Evolutionary conservation across 1,140 invertebrate genomes (phyloP).

Genomic region (Cyclargus thomasi): DNA sequence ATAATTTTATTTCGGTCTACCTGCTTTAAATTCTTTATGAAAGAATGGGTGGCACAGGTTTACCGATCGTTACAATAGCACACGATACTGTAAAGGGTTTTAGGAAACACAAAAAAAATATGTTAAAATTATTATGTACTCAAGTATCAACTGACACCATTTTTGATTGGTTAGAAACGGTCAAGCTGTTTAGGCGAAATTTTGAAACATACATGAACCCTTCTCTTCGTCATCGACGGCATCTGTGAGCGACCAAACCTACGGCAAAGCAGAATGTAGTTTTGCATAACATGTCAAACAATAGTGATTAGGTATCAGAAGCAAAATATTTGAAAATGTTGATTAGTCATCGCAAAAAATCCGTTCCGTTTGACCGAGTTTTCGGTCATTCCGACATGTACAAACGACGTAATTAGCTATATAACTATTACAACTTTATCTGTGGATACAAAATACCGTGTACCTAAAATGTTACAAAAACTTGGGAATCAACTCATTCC

Average conservation of each 20-base stretch:
- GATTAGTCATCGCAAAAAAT: neutral
- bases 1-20: neutral
- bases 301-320: neutral
- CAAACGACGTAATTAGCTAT: neutral
- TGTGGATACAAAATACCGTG: neutral
- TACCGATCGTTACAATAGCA: neutral
- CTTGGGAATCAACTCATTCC: no score
- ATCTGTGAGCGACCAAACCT: no score
- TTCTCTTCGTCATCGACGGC: no score
- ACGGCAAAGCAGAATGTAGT: no score
- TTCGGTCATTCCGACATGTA: neutral
- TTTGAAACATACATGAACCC: no score
- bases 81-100: no score
- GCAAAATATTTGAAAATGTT: neutral
- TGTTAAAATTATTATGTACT: no score
- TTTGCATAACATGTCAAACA: no score
- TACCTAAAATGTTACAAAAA: neutral
- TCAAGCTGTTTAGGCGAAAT: no score
- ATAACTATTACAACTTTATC: neutral
- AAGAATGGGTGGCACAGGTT: neutral
- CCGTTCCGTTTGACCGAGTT: neutral
- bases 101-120: no score
- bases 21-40: neutral
- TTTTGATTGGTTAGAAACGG: no score
- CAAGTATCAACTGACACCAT: no score